Percentiles rank a stretch among this genome's conserved stretches.
These are phyloP conservation scores for Beroe ovata DNA, from an alignment of 37 sponge, comb jelly and placozoan species.

Conservation along the genomic window DNA sequence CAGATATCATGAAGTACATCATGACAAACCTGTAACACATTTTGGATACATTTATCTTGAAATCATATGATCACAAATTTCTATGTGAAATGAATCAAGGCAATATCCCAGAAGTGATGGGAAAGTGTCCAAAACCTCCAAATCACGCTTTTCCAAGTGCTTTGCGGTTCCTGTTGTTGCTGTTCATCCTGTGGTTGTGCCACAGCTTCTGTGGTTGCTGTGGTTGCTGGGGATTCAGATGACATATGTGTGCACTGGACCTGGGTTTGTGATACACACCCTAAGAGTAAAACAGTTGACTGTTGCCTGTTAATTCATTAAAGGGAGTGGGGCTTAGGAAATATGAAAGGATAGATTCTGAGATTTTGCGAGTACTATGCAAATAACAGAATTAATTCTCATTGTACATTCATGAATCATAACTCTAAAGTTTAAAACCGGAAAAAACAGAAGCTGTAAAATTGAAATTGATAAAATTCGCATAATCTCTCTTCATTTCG, in stretches of 20 bases:
- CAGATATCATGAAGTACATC: constrained; percentile 61
- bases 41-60: too few relatives aligned
- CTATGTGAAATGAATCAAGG: background rate
- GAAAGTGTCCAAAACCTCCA: constrained; percentile 15
- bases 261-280: background rate
- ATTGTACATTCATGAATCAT: too few relatives aligned
- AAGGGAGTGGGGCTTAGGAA: background rate
- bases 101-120: background rate
- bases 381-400: too few relatives aligned
- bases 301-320: too few relatives aligned
- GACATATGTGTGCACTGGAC: too few relatives aligned
- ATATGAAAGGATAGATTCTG: background rate
- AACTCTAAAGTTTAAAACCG: too few relatives aligned
- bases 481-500: too few relatives aligned
- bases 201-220: background rate
- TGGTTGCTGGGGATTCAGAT: too few relatives aligned
- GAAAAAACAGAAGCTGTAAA: too few relatives aligned
- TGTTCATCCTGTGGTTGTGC: background rate
- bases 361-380: background rate
- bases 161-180: constrained; percentile 50
- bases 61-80: too few relatives aligned
- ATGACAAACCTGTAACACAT: constrained; percentile 34
- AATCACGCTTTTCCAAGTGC: constrained; percentile 55
- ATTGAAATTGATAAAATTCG: too few relatives aligned
- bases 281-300: too few relatives aligned